phyloP scores from a whole-genome alignment of 2,797 vertebrate genomes.

The Leucoraja ocellata region DNA sequence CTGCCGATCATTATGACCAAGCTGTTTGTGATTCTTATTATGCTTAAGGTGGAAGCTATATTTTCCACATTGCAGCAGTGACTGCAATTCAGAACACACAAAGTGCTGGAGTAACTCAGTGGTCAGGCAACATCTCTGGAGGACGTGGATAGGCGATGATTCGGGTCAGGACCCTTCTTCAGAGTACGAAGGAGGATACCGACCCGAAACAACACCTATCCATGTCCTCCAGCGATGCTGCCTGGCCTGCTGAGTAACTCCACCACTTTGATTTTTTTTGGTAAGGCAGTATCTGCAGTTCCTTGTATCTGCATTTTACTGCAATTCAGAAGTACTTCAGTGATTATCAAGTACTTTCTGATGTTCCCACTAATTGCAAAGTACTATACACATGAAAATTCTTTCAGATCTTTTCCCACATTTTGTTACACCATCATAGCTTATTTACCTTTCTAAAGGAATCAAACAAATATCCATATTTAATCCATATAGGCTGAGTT shows the following conservation, averaged over 20 bases:
- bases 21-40: not conserved
- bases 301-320: not conserved
- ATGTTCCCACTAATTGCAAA: not conserved
- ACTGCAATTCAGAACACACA: not conserved
- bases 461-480: not conserved
- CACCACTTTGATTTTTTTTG: no score
- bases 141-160: no score
- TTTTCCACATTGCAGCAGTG: not conserved
- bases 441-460: not conserved
- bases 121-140: no score
- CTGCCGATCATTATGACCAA: not conserved
- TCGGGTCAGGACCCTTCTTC: no score
- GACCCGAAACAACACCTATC: no score
- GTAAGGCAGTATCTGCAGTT: no score
- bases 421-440: no score
- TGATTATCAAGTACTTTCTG: not conserved
- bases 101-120: no score
- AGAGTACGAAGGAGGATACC: no score
- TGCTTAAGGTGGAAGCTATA: not conserved
- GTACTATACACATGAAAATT: not conserved
- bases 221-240: no score
- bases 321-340: not conserved
- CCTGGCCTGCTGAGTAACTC: no score
- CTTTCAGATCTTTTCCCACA: not conserved
- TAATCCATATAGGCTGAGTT: not conserved